A percentile compares a stretch with the other conserved stretches of the same genome.
Evolutionary conservation across 2,113 vertebrate genomes (phyloP).

Genomic region (Copsychus sechellarum): DNA sequence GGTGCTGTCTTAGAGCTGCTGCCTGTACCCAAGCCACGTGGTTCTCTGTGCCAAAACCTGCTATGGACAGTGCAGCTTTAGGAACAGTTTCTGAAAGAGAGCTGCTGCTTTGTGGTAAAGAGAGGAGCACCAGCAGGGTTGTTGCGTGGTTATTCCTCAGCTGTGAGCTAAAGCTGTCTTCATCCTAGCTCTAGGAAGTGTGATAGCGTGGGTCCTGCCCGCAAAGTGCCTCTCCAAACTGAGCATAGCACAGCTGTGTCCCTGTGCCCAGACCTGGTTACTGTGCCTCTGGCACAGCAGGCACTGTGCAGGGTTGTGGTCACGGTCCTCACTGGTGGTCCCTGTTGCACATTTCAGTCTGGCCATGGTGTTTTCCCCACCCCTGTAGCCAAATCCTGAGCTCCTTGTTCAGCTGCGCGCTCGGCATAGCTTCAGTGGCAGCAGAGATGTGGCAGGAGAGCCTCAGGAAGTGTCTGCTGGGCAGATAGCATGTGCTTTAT

Average conservation of each 20-base stretch:
- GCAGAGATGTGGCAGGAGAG: neutral
- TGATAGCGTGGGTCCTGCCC: neutral
- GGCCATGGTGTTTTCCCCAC: fast-evolving
- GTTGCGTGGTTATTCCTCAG: neutral
- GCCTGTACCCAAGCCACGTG: neutral
- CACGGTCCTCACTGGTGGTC: neutral
- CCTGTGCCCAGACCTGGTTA: neutral
- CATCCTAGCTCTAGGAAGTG: neutral
- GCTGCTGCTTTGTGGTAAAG: neutral
- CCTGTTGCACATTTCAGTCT: neutral
- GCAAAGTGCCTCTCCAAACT: neutral
- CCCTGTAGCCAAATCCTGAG: neutral
- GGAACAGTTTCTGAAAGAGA: neutral
- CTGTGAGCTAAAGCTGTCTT: neutral
- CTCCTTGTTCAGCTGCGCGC: neutral
- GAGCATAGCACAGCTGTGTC: neutral
- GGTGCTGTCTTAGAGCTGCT: neutral
- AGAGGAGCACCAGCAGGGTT: neutral
- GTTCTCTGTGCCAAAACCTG: neutral
- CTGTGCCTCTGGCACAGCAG: neutral
- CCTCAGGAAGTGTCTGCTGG: neutral
- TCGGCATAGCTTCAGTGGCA: fast-evolving
- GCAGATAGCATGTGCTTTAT: neutral
- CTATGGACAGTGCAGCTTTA: neutral
- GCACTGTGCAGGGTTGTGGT: neutral